Percentiles rank a stretch among this genome's conserved stretches.
Evolutionary conservation across 1,140 invertebrate species (phyloP).

Genomic region (Saxidomus purpurata): DNA sequence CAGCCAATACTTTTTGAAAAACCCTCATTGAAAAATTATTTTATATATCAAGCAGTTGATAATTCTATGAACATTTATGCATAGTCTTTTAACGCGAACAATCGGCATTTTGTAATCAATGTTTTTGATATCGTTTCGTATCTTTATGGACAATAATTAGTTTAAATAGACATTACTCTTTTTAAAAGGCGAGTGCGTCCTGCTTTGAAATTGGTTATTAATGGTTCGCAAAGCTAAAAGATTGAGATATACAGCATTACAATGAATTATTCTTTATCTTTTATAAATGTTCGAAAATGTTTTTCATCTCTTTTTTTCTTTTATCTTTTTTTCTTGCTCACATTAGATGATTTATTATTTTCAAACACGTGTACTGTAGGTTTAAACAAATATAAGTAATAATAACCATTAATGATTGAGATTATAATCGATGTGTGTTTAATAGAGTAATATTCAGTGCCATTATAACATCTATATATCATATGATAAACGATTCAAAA

Average conservation of each 20-base stretch:
- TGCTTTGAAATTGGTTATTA: background rate
- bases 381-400: no score
- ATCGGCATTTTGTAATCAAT: background rate
- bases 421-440: no score
- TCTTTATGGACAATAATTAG: slow-evolving; percentile 4
- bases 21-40: background rate
- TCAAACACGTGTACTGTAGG: background rate
- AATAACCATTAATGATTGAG: no score
- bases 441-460: no score
- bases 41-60: background rate
- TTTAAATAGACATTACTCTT: slow-evolving; percentile 2
- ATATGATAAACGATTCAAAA: no score
- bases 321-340: background rate
- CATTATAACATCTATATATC: no score
- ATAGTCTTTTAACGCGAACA: background rate
- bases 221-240: background rate
- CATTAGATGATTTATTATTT: background rate
- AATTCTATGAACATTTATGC: background rate
- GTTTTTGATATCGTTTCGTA: background rate
- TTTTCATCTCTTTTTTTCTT: background rate
- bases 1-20: background rate
- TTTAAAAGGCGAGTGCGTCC: background rate
- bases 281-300: background rate
- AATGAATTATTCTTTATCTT: background rate
- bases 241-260: background rate